Evolutionary conservation across 2,888 invertebrate genomes (phyloP).

Genomic region (Pediacus dermestoides): DNA sequence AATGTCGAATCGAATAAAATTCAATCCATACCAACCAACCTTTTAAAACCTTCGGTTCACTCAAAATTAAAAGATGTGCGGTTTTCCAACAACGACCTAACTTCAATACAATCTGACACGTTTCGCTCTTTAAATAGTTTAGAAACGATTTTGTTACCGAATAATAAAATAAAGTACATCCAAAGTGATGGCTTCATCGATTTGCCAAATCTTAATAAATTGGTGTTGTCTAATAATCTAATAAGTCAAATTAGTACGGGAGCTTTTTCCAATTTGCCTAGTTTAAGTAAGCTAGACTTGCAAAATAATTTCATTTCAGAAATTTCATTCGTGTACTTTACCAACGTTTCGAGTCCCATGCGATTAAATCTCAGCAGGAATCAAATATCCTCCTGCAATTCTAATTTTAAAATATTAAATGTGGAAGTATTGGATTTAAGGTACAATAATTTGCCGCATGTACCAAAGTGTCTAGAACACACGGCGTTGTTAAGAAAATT

Average conservation of each 20-base stretch:
- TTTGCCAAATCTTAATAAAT: conserved; percentile 72
- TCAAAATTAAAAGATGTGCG: conserved; percentile 73
- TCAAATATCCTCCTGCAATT: conserved; percentile 52
- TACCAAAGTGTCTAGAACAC: conserved; percentile 65
- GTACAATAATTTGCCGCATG: conserved; percentile 62
- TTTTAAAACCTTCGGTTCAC: conserved; percentile 68
- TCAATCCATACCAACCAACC: conserved; percentile 62
- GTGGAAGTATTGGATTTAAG: conserved; percentile 69
- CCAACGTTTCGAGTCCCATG: conserved; percentile 68
- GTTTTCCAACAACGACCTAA: conserved; percentile 77
- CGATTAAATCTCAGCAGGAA: conserved; percentile 76
- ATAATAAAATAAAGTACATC: conserved; percentile 70
- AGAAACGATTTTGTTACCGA: conserved; percentile 73
- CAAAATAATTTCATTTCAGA: conserved; percentile 73
- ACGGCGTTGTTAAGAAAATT: conserved; percentile 65
- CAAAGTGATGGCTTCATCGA: conserved; percentile 71
- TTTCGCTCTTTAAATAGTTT: conserved; percentile 71
- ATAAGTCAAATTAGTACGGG: conserved; percentile 68
- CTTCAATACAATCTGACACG: conserved; percentile 62
- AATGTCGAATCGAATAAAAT: conserved; percentile 85
- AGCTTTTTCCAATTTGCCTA: conserved; percentile 73
- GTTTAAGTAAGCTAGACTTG: conserved; percentile 73
- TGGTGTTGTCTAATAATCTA: conserved; percentile 80
- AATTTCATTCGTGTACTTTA: conserved; percentile 65
- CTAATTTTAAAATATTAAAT: conserved; percentile 54